Conservation (phyloP, 2,113 vertebrate species). For the Leucoraja erinaceus region DNA sequence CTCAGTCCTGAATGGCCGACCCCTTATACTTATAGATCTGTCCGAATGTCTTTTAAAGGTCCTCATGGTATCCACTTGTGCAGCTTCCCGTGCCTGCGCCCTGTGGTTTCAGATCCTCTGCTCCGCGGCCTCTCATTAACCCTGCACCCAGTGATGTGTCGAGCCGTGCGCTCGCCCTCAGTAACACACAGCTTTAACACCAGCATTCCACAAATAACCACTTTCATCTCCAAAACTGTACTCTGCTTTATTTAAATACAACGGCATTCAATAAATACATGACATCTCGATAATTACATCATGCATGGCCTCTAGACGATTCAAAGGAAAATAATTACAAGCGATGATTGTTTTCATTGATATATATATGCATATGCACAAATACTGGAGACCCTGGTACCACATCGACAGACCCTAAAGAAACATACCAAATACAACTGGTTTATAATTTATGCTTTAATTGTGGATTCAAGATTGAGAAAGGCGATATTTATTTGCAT, state of each 20-base stretch:
- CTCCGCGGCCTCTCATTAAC: no score
- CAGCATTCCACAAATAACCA: slow-evolving; percentile 10
- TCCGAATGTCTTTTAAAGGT: no score
- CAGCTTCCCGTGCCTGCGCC: no score
- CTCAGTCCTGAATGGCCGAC: no score
- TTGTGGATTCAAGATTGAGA: background rate
- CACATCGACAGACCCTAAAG: slow-evolving; percentile 15
- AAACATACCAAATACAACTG: slow-evolving; percentile 24
- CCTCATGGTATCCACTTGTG: no score
- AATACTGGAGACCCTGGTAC: background rate
- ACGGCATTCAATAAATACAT: slow-evolving; percentile 73
- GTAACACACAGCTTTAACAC: background rate
- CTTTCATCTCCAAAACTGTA: slow-evolving; percentile 50
- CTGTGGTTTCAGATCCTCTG: no score
- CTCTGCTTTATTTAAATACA: slow-evolving; percentile 50
- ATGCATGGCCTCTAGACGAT: slow-evolving; percentile 54
- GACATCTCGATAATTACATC: slow-evolving; percentile 58
- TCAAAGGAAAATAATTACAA: slow-evolving; percentile 51
- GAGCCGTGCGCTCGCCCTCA: background rate
- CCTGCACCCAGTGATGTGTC: background rate
- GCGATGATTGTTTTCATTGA: slow-evolving; percentile 45
- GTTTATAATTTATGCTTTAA: background rate
- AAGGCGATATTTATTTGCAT: background rate
- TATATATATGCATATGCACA: background rate
- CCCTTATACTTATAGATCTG: no score